These are phyloP conservation scores for Peromyscus eremicus DNA, from an alignment of 2,797 vertebrate species.

Conservation along the genomic window DNA sequence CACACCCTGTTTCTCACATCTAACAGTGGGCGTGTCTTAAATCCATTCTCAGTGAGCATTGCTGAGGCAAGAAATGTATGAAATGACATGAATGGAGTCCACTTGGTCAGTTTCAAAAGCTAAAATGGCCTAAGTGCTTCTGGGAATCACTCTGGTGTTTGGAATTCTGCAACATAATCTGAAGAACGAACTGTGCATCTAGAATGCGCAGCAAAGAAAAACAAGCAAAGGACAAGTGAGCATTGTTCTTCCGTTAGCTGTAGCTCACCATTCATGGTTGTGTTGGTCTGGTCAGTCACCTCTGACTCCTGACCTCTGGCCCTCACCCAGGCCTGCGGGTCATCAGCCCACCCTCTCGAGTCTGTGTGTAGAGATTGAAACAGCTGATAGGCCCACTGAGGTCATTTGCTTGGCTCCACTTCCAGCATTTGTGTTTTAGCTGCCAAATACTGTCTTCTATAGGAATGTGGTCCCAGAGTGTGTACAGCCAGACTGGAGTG, in stretches of 20 bases:
- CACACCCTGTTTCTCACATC: background rate
- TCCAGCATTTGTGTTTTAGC: constrained; percentile 69
- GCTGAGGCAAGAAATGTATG: background rate
- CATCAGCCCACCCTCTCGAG: background rate
- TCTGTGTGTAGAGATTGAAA: constrained; percentile 34
- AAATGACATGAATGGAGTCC: background rate
- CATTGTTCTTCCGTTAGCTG: constrained; percentile 63
- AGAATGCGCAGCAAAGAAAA: background rate
- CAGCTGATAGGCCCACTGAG: constrained; percentile 41
- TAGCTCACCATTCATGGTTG: background rate
- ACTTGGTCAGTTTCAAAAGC: constrained; percentile 29
- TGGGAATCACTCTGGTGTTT: constrained; percentile 12
- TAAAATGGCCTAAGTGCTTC: background rate
- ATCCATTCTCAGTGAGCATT: constrained; percentile 12
- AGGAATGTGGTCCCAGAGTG: constrained; percentile 54
- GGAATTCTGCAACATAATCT: background rate
- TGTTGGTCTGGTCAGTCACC: constrained; percentile 55
- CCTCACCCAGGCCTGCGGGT: background rate
- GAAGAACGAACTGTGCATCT: background rate
- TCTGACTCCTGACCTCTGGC: constrained; percentile 64
- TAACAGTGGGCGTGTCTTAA: background rate
- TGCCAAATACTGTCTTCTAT: constrained; percentile 35
- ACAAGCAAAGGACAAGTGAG: constrained; percentile 14
- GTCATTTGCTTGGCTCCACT: constrained; percentile 56
- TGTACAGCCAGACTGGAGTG: background rate